Evolutionary conservation across 1,140 invertebrate species (phyloP), one percentile per base, ranked within the genome.

Genomic region (Globodera rostochiensis): DNA sequence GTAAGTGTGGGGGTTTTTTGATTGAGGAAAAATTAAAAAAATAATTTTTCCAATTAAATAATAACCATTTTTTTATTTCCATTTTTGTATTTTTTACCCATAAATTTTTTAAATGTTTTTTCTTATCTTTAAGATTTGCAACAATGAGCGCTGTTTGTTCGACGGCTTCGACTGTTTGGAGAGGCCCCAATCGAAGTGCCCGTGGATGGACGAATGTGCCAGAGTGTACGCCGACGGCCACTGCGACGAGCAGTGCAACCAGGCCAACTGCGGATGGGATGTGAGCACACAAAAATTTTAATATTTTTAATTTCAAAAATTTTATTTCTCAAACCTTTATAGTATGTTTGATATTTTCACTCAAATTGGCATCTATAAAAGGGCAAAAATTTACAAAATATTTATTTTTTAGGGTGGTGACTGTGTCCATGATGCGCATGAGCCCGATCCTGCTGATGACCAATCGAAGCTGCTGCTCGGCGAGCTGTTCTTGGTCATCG

Each of bases 91-190:
- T n/a, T n/a, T n/a, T n/a, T n/a, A n/a, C 25, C 25, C 25, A 25
- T 25, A 25, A 25, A 25, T 25, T 25, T 25, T 25, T 25, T 25
- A 25, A 25, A 25, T 25, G 25, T 15, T n/a, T n/a, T n/a, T n/a
- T n/a, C n/a, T n/a, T n/a, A n/a, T n/a, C n/a, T n/a, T n/a, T n/a
- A n/a, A 60, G 80, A 79, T 83, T 47, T 98, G 96, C 88, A 97
- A 98, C 90, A 97, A 94, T 71, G 93, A 94, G 6, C 94, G 94
- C 80, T 98, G 96, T 90, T 91, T 97, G 0, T 98, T 94, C 89
- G 96, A 98, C 87, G 96, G 96, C 9, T 92, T 94, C 80, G 96
- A 98, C 87, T 97, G 96, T 87, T 25, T 78, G 36, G 80, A 76
- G 36, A 45, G 76, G 45, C 73, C 60, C 19, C 36, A 79, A 25